Evolutionary conservation across 2,888 invertebrate genomes (phyloP), one percentile per base, ranked within the genome.

Genomic region (Hylaea fasciaria): DNA sequence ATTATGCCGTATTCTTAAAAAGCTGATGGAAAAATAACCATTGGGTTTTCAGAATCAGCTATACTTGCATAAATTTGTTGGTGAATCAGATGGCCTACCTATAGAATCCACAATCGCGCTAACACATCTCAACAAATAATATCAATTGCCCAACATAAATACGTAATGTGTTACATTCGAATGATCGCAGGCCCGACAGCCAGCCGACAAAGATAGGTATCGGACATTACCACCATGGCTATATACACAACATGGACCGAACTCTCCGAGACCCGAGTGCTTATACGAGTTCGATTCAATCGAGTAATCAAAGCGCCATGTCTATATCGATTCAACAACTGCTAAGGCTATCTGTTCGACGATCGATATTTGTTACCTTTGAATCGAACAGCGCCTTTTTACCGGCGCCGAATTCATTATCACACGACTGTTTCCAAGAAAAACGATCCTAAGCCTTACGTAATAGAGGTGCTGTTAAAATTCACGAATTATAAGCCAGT

Each of bases 271-370:
- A 47, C 9, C 78, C 75, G 78, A 76, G 77, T 78, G 80, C 81
- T 76, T 80, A 82, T 83, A 83, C 83, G 78, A 85, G 81, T 83
- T 78, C 83, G 85, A 87, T 85, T 87, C 85, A 89, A 90, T 87
- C 90, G 83, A 85, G 83, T 85, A 91, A 91, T 91, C 91, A 91
- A 89, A 89, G 85, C 86, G 78, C 86, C 89, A 85, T 88, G 91
- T 91, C 88, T 84, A 82, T 86, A 89, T 89, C 87, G 85, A 88
- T 87, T 83, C 87, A 85, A 89, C 89, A 87, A 89, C 83, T 72
- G 80, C 83, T 80, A 81, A 59, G 80, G 85, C 88, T 89, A 91
- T 91, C 91, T 86, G 63, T 69, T 72, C 71, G 76, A 85, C 86
- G 85, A 91, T 91, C 90, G 85, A 87, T 89, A 89, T 89, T 89